These are phyloP conservation scores for Dyspetes luteomarginatus DNA, from an alignment of 2,888 invertebrate genomes.

Conservation along the genomic window DNA sequence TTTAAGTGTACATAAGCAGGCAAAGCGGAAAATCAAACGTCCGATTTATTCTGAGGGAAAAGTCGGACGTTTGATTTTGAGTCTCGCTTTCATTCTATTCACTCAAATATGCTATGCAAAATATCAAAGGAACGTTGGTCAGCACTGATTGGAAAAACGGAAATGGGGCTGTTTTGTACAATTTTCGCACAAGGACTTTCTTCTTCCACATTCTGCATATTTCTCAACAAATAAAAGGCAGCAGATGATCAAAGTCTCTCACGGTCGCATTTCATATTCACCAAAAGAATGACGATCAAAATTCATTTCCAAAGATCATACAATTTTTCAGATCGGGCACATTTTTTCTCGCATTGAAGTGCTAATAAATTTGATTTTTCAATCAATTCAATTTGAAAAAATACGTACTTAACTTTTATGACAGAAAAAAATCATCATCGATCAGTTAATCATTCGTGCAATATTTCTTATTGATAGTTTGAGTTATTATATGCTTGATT, in stretches of 20 bases:
- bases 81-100: not conserved
- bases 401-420: no score
- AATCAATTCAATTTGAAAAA: no score
- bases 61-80: no score
- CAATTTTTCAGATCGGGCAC: not conserved
- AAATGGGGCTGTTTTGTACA: slow-evolving; percentile 72
- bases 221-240: not conserved
- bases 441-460: no score
- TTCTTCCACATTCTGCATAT: slow-evolving; percentile 29
- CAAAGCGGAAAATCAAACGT: not conserved
- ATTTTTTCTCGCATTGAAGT: no score
- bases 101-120: slow-evolving; percentile 68
- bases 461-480: no score
- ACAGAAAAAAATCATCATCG: no score
- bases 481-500: no score
- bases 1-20: not conserved
- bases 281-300: not conserved
- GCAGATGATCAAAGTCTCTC: slow-evolving; percentile 64
- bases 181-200: slow-evolving; percentile 12
- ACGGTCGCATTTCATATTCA: not conserved
- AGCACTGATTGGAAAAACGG: slow-evolving; percentile 79
- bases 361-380: no score
- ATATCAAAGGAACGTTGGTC: slow-evolving; percentile 73
- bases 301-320: not conserved
- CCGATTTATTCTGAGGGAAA: not conserved